Percentiles rank a stretch among this genome's conserved stretches.
Conservation (phyloP, 2,113 vertebrate species). For the Petrocephalus microphthalmus region DNA sequence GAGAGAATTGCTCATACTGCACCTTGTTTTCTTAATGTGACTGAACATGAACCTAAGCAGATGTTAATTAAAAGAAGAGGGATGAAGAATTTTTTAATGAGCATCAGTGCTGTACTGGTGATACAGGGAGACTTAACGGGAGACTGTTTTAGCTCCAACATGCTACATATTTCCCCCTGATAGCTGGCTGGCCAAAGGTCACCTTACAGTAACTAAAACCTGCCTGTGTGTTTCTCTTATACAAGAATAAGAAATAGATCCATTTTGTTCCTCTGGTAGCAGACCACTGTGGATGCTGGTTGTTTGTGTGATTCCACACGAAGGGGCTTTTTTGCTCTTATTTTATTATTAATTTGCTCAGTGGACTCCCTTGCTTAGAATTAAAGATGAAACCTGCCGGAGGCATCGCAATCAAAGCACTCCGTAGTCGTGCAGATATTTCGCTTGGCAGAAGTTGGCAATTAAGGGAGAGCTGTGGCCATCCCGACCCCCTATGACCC, state of each 20-base stretch:
- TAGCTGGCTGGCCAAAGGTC: not conserved
- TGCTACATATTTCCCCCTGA: not conserved
- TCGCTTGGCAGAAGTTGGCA: not conserved
- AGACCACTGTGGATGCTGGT: not conserved
- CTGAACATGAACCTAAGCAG: not conserved
- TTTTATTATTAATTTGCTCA: slow-evolving; percentile 11
- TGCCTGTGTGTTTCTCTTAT: not conserved
- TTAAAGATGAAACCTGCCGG: slow-evolving; percentile 2
- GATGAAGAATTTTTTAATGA: not conserved
- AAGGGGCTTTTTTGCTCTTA: not conserved
- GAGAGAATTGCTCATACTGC: not conserved
- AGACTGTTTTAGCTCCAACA: not conserved
- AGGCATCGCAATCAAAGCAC: not conserved
- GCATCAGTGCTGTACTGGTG: not conserved
- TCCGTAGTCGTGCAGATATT: not conserved
- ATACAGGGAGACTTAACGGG: not conserved
- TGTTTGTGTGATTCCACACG: not conserved
- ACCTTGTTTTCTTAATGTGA: not conserved
- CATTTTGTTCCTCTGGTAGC: not conserved
- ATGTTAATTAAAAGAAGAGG: not conserved
- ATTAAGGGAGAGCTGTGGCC: not conserved
- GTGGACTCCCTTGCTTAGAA: not conserved
- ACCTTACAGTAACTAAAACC: not conserved
- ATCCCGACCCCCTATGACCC: not conserved
- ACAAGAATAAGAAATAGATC: not conserved